A percentile compares a stretch with the other conserved stretches of the same genome.
Conservation (phyloP, 2,888 invertebrate species). For the Junonia oenone region DNA sequence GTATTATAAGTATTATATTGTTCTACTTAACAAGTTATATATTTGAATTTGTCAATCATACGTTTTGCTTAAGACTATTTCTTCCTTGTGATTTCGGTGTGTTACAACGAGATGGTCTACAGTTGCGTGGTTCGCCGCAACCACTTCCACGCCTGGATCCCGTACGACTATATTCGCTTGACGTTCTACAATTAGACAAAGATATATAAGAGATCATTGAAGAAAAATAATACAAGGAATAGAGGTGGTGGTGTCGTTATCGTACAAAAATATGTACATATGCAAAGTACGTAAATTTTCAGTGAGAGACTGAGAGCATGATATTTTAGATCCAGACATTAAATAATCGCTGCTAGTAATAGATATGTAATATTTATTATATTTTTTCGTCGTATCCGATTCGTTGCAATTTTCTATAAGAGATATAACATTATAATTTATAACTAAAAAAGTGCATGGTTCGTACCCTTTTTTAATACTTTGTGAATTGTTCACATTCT, state of each 20-base stretch:
- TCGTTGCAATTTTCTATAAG: neutral
- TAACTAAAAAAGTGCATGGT: neutral
- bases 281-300: too few relatives aligned
- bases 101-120: conserved; percentile 34
- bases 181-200: too few relatives aligned
- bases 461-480: conserved; percentile 40
- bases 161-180: conserved; percentile 33
- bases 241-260: too few relatives aligned
- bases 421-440: neutral
- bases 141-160: conserved; percentile 44
- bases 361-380: too few relatives aligned
- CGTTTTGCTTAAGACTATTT: conserved; percentile 17
- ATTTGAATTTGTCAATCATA: conserved; percentile 1
- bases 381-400: too few relatives aligned
- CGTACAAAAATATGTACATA: too few relatives aligned
- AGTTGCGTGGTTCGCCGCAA: conserved; percentile 50
- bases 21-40: neutral
- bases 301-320: too few relatives aligned
- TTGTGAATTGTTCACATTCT: conserved; percentile 35
- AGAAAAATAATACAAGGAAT: too few relatives aligned
- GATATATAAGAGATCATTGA: too few relatives aligned
- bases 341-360: too few relatives aligned
- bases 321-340: too few relatives aligned
- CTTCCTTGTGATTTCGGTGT: conserved; percentile 35
- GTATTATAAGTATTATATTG: neutral